A percentile compares a stretch with the other conserved stretches of the same genome.
These are phyloP conservation scores for Sander vitreus DNA, from an alignment of 2,113 vertebrate species.

Conservation along the genomic window DNA sequence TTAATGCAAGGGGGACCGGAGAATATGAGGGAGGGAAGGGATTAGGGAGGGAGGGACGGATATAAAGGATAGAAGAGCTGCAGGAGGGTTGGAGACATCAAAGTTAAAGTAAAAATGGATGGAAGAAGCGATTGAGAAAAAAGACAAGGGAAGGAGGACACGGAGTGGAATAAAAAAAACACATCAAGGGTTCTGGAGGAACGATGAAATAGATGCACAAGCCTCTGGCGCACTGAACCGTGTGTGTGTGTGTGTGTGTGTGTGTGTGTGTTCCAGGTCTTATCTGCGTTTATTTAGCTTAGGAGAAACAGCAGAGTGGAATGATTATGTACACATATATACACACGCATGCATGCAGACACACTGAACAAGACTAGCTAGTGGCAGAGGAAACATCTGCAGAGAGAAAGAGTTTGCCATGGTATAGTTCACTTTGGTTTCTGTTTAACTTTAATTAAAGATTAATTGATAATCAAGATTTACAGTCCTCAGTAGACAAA, in stretches of 20 bases:
- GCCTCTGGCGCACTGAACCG: background rate
- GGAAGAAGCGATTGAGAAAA: background rate
- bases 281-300: constrained; percentile 3
- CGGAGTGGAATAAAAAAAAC: background rate
- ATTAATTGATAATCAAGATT: background rate
- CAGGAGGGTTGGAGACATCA: background rate
- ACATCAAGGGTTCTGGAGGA: constrained; percentile 11
- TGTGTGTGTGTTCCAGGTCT: background rate
- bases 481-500: background rate
- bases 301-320: background rate
- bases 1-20: background rate
- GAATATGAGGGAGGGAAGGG: background rate
- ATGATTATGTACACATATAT: background rate
- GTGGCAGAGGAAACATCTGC: background rate
- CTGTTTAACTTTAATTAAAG: background rate
- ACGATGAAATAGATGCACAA: background rate
- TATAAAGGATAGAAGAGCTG: background rate
- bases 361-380: background rate
- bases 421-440: too few species aligned
- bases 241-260: too few species aligned
- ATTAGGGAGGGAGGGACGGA: background rate
- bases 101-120: background rate
- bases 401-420: background rate
- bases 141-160: background rate
- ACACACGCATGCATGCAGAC: background rate